These are phyloP conservation scores for Umimayanthus chanpuru DNA, from an alignment of 92 coral and sea anemone species.

Conservation along the genomic window DNA sequence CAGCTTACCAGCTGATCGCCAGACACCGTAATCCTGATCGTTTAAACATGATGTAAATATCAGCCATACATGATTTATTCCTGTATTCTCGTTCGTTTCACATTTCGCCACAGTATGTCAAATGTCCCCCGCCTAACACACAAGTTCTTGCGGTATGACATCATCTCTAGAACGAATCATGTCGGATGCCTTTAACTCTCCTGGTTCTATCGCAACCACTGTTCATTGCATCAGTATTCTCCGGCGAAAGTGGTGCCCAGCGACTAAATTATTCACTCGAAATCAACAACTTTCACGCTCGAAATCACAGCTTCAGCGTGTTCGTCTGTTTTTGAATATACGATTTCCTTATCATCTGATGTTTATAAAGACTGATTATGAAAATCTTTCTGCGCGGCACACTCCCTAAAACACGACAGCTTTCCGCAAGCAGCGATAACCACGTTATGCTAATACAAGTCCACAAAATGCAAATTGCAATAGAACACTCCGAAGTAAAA, in stretches of 20 bases:
- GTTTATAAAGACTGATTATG: background rate
- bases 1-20: constrained; percentile 31
- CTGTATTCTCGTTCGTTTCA: constrained; percentile 5
- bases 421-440: constrained; percentile 11
- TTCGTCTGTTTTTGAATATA: background rate
- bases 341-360: background rate
- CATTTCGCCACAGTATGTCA: constrained; percentile 2
- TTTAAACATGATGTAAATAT: constrained; percentile 28
- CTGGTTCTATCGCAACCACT: background rate
- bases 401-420: constrained; percentile 42
- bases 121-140: constrained; percentile 25
- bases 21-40: constrained; percentile 5
- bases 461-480: constrained; percentile 43
- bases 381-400: background rate
- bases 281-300: background rate
- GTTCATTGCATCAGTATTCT: constrained; percentile 26
- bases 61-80: background rate
- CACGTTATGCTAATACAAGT: constrained; percentile 48
- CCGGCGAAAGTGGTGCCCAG: background rate
- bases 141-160: constrained; percentile 28
- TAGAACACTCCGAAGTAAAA: constrained; percentile 18
- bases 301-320: background rate
- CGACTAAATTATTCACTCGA: constrained; percentile 21
- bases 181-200: background rate
- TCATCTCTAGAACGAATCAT: constrained; percentile 13